Conservation (phyloP, 2,113 vertebrate genomes). For the Saccopteryx leptura region DNA sequence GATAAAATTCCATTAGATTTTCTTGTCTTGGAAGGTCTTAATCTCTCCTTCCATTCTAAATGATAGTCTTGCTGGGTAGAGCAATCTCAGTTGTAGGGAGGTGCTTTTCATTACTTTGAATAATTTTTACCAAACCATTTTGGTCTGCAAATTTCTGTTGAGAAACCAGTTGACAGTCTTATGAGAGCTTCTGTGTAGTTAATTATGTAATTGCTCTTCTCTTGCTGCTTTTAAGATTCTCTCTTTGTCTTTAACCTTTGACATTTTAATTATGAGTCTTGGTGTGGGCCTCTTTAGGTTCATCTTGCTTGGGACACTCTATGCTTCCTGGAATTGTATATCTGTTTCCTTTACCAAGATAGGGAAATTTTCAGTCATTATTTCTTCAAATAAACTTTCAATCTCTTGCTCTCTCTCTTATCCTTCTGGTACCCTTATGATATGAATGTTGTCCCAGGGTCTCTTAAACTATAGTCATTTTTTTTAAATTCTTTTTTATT, state of each 20-base stretch:
- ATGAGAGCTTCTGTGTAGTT: not conserved
- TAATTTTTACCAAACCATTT: not conserved
- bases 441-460: not conserved
- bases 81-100: not conserved
- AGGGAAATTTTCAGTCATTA: not conserved
- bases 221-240: not conserved
- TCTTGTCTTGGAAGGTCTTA: not conserved
- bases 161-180: not conserved
- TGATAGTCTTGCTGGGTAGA: not conserved
- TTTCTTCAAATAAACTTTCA: not conserved
- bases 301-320: not conserved
- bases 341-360: not conserved
- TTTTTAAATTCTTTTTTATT: not conserved
- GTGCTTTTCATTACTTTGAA: not conserved
- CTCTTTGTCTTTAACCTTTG: not conserved
- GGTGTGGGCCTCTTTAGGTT: not conserved
- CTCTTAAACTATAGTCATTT: not conserved
- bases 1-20: not conserved
- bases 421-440: not conserved
- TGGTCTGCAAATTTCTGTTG: not conserved
- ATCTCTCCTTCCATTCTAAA: not conserved
- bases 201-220: not conserved
- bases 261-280: not conserved
- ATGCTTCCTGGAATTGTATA: not conserved
- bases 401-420: not conserved